A percentile compares a stretch with the other conserved stretches of the same genome.
Evolutionary conservation across 2,113 vertebrate genomes (phyloP).

Genomic region (Syngnathus typhle): DNA sequence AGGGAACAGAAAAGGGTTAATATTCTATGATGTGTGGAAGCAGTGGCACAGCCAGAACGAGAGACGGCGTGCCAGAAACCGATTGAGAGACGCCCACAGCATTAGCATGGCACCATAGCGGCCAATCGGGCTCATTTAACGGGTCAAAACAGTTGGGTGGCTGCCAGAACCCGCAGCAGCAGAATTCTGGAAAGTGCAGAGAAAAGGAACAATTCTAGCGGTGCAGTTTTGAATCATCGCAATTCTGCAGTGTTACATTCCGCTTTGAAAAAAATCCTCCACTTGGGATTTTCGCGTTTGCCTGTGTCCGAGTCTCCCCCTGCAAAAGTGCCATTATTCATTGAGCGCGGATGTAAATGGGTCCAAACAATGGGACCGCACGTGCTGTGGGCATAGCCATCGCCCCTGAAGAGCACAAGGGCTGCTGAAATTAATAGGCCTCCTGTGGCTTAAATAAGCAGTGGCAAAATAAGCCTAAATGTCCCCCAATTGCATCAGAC

Average conservation of each 20-base stretch:
- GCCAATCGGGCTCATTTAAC: slow-evolving; percentile 74
- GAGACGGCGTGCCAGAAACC: slow-evolving; percentile 64
- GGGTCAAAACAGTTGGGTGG: slow-evolving; percentile 67
- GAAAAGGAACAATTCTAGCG: slow-evolving; percentile 39
- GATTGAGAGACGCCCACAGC: slow-evolving; percentile 66
- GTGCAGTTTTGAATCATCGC: slow-evolving; percentile 40
- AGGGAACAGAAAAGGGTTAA: slow-evolving; percentile 79
- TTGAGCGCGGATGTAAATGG: slow-evolving; percentile 73
- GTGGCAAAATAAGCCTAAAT: slow-evolving; percentile 75
- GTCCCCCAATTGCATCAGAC: slow-evolving; percentile 70
- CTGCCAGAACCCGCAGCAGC: slow-evolving; percentile 65
- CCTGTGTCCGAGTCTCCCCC: slow-evolving; percentile 22
- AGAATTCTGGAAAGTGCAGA: slow-evolving; percentile 49
- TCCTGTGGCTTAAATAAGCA: slow-evolving; percentile 76
- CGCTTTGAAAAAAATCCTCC: slow-evolving; percentile 25
- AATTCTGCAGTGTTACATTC: slow-evolving; percentile 23
- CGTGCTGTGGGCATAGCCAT: slow-evolving; percentile 55
- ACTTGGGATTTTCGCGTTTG: slow-evolving; percentile 41
- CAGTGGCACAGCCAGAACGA: slow-evolving; percentile 65
- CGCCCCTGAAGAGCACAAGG: slow-evolving; percentile 71
- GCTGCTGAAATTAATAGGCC: slow-evolving; percentile 78
- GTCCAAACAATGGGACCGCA: slow-evolving; percentile 65
- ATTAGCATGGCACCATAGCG: slow-evolving; percentile 66
- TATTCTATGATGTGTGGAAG: slow-evolving; percentile 78
- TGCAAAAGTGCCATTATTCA: slow-evolving; percentile 63